These are phyloP conservation scores for Sphaeramia orbicularis DNA, from an alignment of 2,797 vertebrate species.

Conservation along the genomic window DNA sequence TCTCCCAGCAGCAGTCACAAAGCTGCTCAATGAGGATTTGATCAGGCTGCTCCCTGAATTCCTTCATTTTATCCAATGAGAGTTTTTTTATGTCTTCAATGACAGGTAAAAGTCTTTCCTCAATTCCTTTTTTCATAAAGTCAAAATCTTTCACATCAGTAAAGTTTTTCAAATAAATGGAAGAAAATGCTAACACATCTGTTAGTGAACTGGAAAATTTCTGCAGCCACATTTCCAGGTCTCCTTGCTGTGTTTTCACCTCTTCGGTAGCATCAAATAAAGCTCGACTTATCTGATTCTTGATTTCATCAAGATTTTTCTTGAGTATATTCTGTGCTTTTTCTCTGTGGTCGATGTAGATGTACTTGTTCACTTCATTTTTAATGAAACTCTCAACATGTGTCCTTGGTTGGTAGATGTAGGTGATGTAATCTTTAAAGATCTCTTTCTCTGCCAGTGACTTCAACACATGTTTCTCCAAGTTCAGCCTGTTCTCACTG, in stretches of 20 bases:
- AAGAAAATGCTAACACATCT: conserved; percentile 63
- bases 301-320: conserved; percentile 34
- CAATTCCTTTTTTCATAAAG: conserved; percentile 44
- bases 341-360: conserved; percentile 1
- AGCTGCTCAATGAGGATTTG: conserved; percentile 71
- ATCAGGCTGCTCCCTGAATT: conserved; percentile 45
- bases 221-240: conserved; percentile 70
- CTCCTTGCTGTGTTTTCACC: conserved; percentile 39
- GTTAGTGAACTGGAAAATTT: conserved; percentile 63
- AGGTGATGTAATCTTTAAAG: conserved; percentile 38
- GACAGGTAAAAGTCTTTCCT: conserved; percentile 8
- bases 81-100: background rate
- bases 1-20: conserved; percentile 72
- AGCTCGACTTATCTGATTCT: conserved; percentile 45
- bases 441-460: conserved; percentile 47
- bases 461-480: conserved; percentile 57
- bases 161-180: conserved; percentile 40
- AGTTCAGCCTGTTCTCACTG: conserved; percentile 42
- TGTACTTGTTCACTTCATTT: conserved; percentile 45
- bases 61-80: conserved; percentile 28
- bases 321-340: conserved; percentile 48
- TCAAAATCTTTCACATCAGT: conserved; percentile 37
- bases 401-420: conserved; percentile 23
- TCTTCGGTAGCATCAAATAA: conserved; percentile 56
- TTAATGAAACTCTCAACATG: conserved; percentile 48